A percentile compares a stretch with the other conserved stretches of the same genome.
Evolutionary conservation across 2,888 invertebrate genomes (phyloP).

Genomic region (Polyommatus iphigenia): DNA sequence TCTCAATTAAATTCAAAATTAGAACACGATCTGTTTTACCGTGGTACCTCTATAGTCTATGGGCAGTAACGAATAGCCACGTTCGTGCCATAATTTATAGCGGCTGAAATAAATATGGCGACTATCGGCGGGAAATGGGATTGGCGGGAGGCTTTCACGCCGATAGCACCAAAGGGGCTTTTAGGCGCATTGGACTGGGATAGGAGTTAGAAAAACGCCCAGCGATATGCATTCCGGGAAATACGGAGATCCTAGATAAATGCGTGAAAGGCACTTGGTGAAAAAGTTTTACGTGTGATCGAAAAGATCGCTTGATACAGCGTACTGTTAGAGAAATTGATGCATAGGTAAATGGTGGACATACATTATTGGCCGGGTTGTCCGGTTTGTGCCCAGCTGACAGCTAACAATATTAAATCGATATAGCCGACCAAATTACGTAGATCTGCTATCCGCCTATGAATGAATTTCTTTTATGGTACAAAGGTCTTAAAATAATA

Average conservation of each 20-base stretch:
- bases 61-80: neutral
- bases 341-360: neutral
- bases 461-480: too few relatives aligned
- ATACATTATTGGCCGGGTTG: too few relatives aligned
- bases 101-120: slow-evolving; percentile 17
- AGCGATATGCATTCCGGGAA: slow-evolving; percentile 2
- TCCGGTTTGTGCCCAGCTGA: too few relatives aligned
- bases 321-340: neutral
- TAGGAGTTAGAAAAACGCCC: slow-evolving; percentile 14
- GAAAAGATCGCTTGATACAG: neutral
- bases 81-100: neutral
- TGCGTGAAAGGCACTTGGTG: neutral
- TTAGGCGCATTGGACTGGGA: slow-evolving; percentile 34
- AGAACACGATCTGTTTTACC: neutral
- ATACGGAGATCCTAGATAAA: slow-evolving; percentile 6
- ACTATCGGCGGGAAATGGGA: slow-evolving; percentile 32
- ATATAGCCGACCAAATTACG: too few relatives aligned
- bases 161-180: slow-evolving; percentile 41
- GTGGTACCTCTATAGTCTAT: neutral
- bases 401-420: too few relatives aligned
- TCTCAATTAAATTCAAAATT: neutral
- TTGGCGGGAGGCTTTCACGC: slow-evolving; percentile 37
- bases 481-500: too few relatives aligned
- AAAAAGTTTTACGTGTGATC: neutral
- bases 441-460: too few relatives aligned